Evolutionary conservation across 2,888 invertebrate genomes (phyloP), one percentile per base, ranked within the genome.

Genomic region (Andrena bicolor): DNA sequence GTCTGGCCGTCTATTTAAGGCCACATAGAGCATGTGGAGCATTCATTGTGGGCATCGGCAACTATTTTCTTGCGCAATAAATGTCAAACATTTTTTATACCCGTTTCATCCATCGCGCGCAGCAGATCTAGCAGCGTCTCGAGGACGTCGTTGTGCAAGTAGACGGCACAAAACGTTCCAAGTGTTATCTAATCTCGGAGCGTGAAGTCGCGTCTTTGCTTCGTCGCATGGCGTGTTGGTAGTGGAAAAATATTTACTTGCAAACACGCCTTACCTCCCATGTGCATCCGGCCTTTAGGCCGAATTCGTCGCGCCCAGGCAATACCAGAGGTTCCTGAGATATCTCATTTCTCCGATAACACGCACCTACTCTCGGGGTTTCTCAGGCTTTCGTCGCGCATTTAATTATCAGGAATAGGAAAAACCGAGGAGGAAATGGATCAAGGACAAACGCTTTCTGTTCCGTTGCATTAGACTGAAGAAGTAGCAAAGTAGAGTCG

Each of bases 111-210:
- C 65, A 23, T 66, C 23, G 16, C 28, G 28, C 35, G 41, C 63
- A 16, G 73, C 48, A 69, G 41, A 56, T 32, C 61, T 60, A 61
- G 26, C 48, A 48, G 51, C 30, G 61, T 71, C 79, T 85, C 66
- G 76, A 76, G 77, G 80, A 78, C 83, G 80, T 48, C 76, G 80
- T 82, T 74, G 76, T 85, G 80, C 71, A 87, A 85, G 87, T 79
- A 56, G 61, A 49, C 64, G 60, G 64, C 69, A 74, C 74, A 64
- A 58, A 76, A 80, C 73, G 86, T 74, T 86, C 80, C 82, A 79
- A 80, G 82, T 68, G 88, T 86, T 86, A 86, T 86, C 86, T 86
- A 86, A 86, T 86, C 86, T 88, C 61, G 41, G 74, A 61, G 70
- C 80, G 71, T 58, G 75, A 71, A 73, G 48, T 48, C 75, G 74